These are phyloP conservation scores for Muntiacus muntjak DNA, from an alignment of 2,113 vertebrate genomes.

Conservation along the genomic window DNA sequence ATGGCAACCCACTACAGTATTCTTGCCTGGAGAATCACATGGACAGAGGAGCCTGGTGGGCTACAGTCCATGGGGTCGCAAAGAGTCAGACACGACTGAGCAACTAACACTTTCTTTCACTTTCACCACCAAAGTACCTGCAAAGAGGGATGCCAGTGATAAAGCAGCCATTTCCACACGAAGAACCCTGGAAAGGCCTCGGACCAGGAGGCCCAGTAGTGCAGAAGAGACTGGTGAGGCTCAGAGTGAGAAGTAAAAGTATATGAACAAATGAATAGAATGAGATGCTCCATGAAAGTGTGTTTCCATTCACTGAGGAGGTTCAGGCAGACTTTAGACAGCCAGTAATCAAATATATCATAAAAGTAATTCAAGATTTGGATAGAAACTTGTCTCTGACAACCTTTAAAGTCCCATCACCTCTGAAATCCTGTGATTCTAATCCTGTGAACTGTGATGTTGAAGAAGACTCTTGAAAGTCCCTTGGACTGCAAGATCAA, in stretches of 20 bases:
- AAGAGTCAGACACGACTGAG: neutral
- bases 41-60: neutral
- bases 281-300: neutral
- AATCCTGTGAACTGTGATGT: neutral
- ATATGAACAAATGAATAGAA: neutral
- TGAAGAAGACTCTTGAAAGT: neutral
- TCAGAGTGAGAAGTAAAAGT: neutral
- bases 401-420: neutral
- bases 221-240: neutral
- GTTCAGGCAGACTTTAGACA: neutral
- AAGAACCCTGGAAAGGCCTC: neutral
- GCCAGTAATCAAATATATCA: neutral
- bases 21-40: neutral
- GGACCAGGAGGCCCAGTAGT: neutral
- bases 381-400: neutral
- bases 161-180: neutral
- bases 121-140: neutral
- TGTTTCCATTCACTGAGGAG: neutral
- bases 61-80: neutral
- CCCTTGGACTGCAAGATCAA: neutral
- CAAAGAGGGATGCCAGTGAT: neutral
- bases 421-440: constrained; percentile 13
- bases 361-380: neutral
- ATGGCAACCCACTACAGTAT: neutral
- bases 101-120: neutral